These are phyloP conservation scores for Alviniconcha strummeri DNA, from an alignment of 2,888 invertebrate species.

Conservation along the genomic window DNA sequence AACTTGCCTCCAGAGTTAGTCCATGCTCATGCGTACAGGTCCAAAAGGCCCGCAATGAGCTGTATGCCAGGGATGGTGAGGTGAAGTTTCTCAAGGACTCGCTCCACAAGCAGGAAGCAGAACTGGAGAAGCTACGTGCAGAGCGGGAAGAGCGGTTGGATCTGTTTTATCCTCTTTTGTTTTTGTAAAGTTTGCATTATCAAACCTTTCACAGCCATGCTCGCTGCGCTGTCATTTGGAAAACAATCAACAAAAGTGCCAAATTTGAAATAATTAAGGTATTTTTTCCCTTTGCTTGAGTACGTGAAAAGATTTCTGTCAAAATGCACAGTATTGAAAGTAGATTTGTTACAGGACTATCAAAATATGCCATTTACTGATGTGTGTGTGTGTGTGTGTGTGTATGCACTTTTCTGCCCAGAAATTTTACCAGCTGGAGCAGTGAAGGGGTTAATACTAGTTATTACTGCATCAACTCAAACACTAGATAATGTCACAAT, in stretches of 20 bases:
- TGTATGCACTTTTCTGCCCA: no score
- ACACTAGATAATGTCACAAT: no score
- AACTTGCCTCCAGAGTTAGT: no score
- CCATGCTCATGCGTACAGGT: conserved; percentile 36
- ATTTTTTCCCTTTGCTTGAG: neutral
- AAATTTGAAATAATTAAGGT: neutral
- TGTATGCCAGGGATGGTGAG: conserved; percentile 57
- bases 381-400: no score
- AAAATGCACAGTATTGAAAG: neutral
- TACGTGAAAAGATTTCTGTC: neutral
- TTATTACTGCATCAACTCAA: no score
- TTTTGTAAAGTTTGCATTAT: neutral
- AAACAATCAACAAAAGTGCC: neutral
- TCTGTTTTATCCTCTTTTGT: neutral
- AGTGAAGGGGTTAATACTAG: no score
- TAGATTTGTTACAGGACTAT: no score
- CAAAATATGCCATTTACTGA: no score
- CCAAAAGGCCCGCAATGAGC: conserved; percentile 49
- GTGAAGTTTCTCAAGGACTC: conserved; percentile 53
- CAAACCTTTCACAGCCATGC: neutral
- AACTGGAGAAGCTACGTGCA: conserved; percentile 48
- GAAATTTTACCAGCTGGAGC: no score
- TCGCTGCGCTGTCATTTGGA: no score
- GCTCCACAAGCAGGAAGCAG: conserved; percentile 49
- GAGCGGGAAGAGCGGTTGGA: conserved; percentile 48